Conservation (phyloP, 2,797 vertebrate species). For the Sebastes taczanowskii region DNA sequence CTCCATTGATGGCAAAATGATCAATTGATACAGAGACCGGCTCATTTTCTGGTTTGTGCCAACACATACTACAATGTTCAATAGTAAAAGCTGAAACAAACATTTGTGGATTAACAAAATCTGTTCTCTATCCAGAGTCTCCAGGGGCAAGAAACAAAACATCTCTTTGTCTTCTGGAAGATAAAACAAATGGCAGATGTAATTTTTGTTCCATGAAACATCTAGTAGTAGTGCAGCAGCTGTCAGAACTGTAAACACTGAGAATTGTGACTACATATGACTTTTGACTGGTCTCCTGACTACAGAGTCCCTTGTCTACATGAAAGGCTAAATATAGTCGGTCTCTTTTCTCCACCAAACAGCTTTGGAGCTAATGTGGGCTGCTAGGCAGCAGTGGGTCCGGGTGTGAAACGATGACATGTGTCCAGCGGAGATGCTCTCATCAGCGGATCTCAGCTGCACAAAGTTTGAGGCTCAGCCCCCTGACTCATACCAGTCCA, state of each 20-base stretch:
- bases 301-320: constrained; percentile 42
- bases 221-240: neutral
- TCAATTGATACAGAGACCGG: neutral
- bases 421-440: constrained; percentile 62
- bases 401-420: constrained; percentile 58
- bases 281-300: constrained; percentile 23
- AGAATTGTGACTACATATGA: constrained; percentile 26
- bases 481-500: constrained; percentile 77
- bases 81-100: constrained; percentile 14
- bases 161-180: neutral
- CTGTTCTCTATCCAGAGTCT: constrained; percentile 5
- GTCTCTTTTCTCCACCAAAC: constrained; percentile 28
- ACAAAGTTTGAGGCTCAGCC: constrained; percentile 49
- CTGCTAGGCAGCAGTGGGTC: constrained; percentile 43
- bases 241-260: neutral
- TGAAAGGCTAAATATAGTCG: constrained; percentile 51
- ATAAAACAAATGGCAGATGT: neutral
- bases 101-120: constrained; percentile 36
- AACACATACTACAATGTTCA: neutral
- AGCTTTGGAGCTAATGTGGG: constrained; percentile 55
- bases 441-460: constrained; percentile 61
- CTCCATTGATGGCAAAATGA: neutral
- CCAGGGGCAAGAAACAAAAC: neutral
- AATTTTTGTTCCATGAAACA: neutral
- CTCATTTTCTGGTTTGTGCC: neutral